Conservation (phyloP, 2,113 vertebrate genomes). For the Pogona vitticeps region DNA sequence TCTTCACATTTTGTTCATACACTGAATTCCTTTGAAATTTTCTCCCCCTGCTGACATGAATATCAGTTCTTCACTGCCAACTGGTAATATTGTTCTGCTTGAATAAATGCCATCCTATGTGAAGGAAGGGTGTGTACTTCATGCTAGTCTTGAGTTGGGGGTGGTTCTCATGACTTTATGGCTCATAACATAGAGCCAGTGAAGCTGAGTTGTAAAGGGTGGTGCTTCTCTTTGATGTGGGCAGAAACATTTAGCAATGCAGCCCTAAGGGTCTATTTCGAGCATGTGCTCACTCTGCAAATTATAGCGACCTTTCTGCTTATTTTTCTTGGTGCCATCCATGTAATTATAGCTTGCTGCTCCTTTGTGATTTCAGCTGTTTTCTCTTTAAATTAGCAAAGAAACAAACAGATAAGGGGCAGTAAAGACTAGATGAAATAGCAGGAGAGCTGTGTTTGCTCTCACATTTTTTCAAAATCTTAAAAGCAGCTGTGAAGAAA, state of each 20-base stretch:
- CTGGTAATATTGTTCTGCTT: neutral
- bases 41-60: neutral
- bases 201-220: neutral
- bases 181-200: rapidly evolving
- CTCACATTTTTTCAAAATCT: neutral
- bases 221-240: constrained; percentile 60
- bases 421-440: no score
- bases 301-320: constrained; percentile 47
- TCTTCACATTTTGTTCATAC: neutral
- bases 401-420: neutral
- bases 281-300: neutral
- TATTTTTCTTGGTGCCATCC: constrained; percentile 34
- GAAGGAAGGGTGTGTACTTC: neutral
- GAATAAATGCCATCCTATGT: neutral
- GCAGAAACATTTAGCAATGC: constrained; percentile 41
- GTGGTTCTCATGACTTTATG: neutral
- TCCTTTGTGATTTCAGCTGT: neutral
- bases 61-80: neutral
- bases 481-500: neutral
- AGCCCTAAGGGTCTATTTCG: constrained; percentile 54
- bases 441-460: neutral
- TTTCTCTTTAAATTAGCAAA: neutral
- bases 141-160: rapidly evolving
- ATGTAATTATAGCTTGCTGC: constrained; percentile 1
- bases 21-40: neutral